Evolutionary conservation across 2,113 vertebrate genomes (phyloP).

Genomic region (Cheirogaleus medius): DNA sequence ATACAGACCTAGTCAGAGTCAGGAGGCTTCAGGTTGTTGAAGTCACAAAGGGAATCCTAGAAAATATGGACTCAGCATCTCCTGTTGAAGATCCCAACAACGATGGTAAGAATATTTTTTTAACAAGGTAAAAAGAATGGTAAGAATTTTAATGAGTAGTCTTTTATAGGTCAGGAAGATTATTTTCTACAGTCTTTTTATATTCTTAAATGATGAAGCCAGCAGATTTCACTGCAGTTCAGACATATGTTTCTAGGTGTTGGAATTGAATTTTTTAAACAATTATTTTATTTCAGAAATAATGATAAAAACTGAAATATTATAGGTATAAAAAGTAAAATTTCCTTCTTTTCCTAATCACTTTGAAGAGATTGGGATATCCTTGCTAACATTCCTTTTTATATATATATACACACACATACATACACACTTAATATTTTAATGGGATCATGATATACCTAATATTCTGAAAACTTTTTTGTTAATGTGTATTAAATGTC

Average conservation of each 20-base stretch:
- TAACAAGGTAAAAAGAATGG: not conserved
- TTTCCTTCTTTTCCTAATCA: not conserved
- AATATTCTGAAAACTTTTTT: conserved; percentile 2
- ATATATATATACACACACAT: not conserved
- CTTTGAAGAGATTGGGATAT: not conserved
- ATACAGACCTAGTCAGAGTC: conserved; percentile 86
- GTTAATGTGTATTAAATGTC: not conserved
- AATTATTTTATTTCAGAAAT: conserved; percentile 52
- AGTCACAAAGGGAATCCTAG: conserved; percentile 76
- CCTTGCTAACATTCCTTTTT: not conserved
- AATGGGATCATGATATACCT: not conserved
- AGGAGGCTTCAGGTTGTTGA: conserved; percentile 90
- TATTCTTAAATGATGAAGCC: not conserved
- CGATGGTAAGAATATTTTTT: conserved; percentile 65
- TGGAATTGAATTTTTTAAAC: conserved; percentile 3
- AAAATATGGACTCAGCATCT: conserved; percentile 28
- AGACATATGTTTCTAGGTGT: conserved; percentile 2
- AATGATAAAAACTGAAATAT: conserved; percentile 17
- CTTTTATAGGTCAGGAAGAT: conserved; percentile 9
- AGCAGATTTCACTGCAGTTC: not conserved
- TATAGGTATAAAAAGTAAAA: conserved; percentile 5
- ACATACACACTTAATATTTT: not conserved
- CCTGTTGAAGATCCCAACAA: conserved; percentile 69
- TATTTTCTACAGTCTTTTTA: not conserved
- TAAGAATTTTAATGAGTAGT: not conserved